phyloP scores from a whole-genome alignment of 2,888 invertebrate genomes.

The Pantelozetes paolii region DNA sequence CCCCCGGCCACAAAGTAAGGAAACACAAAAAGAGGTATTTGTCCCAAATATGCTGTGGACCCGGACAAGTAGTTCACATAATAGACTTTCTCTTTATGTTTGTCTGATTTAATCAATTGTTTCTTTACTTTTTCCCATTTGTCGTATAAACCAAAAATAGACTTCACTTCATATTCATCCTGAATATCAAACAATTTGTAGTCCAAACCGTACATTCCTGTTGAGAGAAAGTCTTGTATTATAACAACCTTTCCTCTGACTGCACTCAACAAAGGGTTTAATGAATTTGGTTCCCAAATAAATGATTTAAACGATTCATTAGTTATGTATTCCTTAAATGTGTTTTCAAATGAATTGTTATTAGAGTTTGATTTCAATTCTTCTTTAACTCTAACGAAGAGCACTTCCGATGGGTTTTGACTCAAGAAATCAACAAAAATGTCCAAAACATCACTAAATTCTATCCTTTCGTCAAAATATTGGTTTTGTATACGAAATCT shows the following conservation, averaged over 20 bases:
- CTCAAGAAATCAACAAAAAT: constrained; percentile 1
- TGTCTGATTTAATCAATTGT: not conserved
- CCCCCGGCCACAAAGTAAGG: constrained; percentile 37
- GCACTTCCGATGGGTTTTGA: constrained; percentile 29
- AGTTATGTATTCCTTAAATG: constrained; percentile 6
- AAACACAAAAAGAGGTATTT: not conserved
- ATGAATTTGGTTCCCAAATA: constrained; percentile 24
- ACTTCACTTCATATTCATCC: constrained; percentile 34
- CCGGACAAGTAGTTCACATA: constrained; percentile 38
- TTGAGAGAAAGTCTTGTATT: constrained; percentile 18
- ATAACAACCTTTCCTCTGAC: constrained; percentile 39
- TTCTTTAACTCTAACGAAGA: constrained; percentile 7
- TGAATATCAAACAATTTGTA: constrained; percentile 24
- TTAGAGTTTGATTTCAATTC: not conserved
- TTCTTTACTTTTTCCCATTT: constrained; percentile 36
- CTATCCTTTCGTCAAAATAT: constrained; percentile 19
- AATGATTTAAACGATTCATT: not conserved
- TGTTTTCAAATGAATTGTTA: constrained; percentile 21
- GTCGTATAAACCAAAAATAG: not conserved
- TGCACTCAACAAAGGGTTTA: constrained; percentile 21
- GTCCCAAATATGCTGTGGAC: not conserved
- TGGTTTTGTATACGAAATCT: constrained; percentile 31
- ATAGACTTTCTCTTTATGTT: not conserved
- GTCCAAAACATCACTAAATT: constrained; percentile 29
- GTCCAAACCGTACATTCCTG: constrained; percentile 18